Conservation (phyloP, 2,113 vertebrate genomes). For the Larimichthys polyactis region DNA sequence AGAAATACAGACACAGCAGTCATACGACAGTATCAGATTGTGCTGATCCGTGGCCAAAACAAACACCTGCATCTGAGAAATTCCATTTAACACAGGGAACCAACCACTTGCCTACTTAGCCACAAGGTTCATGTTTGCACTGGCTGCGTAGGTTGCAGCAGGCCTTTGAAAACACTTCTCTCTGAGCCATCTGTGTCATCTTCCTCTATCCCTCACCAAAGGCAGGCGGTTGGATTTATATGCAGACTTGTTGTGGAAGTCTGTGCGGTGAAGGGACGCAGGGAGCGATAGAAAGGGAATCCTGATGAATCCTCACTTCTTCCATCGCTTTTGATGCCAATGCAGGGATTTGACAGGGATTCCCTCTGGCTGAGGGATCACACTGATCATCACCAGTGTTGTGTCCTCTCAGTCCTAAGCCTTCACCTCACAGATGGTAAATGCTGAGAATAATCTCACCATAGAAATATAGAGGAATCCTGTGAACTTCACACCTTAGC, state of each 20-base stretch:
- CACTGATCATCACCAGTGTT: neutral
- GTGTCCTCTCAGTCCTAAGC: neutral
- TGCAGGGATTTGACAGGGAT: neutral
- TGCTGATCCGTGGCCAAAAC: slow-evolving; percentile 9
- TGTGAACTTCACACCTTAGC: neutral
- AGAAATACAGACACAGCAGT: neutral
- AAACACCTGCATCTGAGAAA: slow-evolving; percentile 9
- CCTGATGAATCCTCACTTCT: slow-evolving; percentile 6
- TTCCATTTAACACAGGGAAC: neutral
- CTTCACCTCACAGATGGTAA: neutral
- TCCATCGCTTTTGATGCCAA: slow-evolving; percentile 9
- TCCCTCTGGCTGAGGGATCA: neutral
- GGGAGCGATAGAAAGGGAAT: slow-evolving; percentile 2
- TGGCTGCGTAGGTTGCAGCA: slow-evolving; percentile 12
- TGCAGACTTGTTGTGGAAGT: slow-evolving; percentile 22
- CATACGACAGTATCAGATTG: neutral
- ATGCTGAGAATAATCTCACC: neutral
- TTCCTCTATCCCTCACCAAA: slow-evolving; percentile 5
- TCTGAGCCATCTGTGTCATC: slow-evolving; percentile 37
- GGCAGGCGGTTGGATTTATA: slow-evolving; percentile 20
- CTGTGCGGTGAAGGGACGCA: neutral
- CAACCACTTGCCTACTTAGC: slow-evolving; percentile 8
- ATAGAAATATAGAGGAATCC: neutral
- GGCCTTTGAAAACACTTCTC: slow-evolving; percentile 3
- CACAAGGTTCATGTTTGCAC: slow-evolving; percentile 29